Evolutionary conservation across 2,797 vertebrate genomes (phyloP).

Genomic region (Ctenopoma kingsleyae): DNA sequence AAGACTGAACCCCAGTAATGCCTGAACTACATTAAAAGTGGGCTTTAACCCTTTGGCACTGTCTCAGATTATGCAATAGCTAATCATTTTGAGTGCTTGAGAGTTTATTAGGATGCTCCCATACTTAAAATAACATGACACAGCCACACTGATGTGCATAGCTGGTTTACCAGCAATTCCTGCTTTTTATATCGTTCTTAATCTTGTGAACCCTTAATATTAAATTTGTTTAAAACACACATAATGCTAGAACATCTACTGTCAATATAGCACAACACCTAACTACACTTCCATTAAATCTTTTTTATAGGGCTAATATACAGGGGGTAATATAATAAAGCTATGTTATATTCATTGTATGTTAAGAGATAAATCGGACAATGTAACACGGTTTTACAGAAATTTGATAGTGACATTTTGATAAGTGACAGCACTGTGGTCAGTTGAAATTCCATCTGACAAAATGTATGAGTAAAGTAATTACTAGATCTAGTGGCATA

Average conservation of each 20-base stretch:
- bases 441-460: slow-evolving; percentile 15
- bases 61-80: slow-evolving; percentile 80
- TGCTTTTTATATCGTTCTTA: slow-evolving; percentile 1
- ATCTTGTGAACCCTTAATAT: slow-evolving; percentile 3
- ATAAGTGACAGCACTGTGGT: neutral
- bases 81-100: slow-evolving; percentile 85
- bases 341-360: neutral
- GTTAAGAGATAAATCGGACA: slow-evolving; percentile 10
- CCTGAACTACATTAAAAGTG: slow-evolving; percentile 80
- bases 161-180: slow-evolving; percentile 26
- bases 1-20: slow-evolving; percentile 75
- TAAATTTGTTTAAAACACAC: slow-evolving; percentile 9
- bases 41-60: slow-evolving; percentile 80
- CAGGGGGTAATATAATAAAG: slow-evolving; percentile 8
- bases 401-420: neutral
- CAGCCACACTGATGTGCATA: slow-evolving; percentile 27
- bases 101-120: slow-evolving; percentile 70
- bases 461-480: slow-evolving; percentile 17
- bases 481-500: slow-evolving; percentile 8
- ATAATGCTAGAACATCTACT: slow-evolving; percentile 8
- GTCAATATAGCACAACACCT: neutral
- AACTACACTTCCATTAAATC: neutral
- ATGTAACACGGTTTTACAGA: slow-evolving; percentile 3
- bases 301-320: slow-evolving; percentile 1
- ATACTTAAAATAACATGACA: slow-evolving; percentile 66